phyloP scores from a whole-genome alignment of 2,113 vertebrate species.

The Cyrtonyx montezumae region DNA sequence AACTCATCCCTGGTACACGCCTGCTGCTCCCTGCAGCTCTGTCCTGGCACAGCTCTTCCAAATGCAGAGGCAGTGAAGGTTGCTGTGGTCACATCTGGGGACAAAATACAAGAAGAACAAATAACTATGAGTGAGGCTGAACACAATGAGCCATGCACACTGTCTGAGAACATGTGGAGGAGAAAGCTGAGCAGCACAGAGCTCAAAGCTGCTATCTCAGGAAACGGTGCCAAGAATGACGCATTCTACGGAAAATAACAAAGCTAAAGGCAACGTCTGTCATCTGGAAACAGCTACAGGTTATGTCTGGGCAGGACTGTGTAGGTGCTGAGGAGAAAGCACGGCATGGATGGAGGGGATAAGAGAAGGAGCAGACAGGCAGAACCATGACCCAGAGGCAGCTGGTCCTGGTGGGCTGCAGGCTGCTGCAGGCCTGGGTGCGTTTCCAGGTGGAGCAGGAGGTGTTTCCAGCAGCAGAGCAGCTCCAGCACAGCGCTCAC shows the following conservation, averaged over 20 bases:
- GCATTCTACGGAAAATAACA: not conserved
- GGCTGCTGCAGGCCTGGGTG: rapidly evolving
- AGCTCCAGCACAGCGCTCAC: rapidly evolving
- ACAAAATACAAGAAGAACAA: not conserved
- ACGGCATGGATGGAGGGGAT: not conserved
- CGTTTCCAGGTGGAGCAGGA: not conserved
- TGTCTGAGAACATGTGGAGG: not conserved
- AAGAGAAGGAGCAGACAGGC: not conserved
- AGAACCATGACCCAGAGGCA: not conserved
- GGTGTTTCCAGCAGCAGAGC: not conserved
- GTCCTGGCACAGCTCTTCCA: no score
- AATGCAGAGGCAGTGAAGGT: not conserved
- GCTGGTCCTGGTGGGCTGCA: not conserved
- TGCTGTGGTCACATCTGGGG: not conserved
- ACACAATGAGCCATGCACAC: not conserved
- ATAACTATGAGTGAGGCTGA: not conserved
- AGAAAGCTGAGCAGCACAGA: not conserved
- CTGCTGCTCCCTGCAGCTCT: not conserved
- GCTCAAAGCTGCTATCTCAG: not conserved
- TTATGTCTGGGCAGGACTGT: not conserved
- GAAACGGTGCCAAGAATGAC: not conserved
- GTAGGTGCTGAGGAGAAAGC: not conserved
- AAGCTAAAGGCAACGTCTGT: not conserved
- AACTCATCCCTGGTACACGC: rapidly evolving
- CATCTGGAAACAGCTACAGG: rapidly evolving